Conservation (phyloP, 2,797 vertebrate species). For the Gymnodraco acuticeps region DNA sequence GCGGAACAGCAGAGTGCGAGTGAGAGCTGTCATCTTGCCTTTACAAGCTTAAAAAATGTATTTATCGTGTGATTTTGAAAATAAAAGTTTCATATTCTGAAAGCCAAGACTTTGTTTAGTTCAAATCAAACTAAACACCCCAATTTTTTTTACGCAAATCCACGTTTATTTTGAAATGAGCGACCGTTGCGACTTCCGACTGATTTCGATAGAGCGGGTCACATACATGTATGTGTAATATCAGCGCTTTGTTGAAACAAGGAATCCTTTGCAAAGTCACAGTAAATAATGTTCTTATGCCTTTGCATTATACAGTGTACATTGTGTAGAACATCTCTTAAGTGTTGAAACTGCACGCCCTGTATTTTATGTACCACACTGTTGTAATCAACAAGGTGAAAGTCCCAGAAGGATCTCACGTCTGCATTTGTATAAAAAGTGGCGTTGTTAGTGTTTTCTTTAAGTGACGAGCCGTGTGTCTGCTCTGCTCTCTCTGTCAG, state of each 20-base stretch:
- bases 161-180: no score
- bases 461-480: slow-evolving; percentile 82
- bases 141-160: no score
- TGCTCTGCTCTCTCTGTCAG: slow-evolving; percentile 90
- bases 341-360: not conserved
- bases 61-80: no score
- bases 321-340: not conserved
- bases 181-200: no score
- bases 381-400: not conserved
- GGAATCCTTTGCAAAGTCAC: not conserved
- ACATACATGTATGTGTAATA: not conserved
- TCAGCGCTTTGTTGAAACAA: slow-evolving; percentile 10
- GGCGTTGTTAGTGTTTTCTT: slow-evolving; percentile 72
- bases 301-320: not conserved
- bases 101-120: no score
- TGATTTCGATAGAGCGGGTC: no score
- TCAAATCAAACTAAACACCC: no score
- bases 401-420: slow-evolving; percentile 51
- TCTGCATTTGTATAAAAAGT: slow-evolving; percentile 83
- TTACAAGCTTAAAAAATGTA: no score
- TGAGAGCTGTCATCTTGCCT: no score
- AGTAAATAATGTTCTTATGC: not conserved
- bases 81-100: no score
- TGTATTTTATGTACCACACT: slow-evolving; percentile 8
- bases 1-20: no score